Conservation (phyloP, 2,113 vertebrate genomes). For the Anas platyrhynchos region DNA sequence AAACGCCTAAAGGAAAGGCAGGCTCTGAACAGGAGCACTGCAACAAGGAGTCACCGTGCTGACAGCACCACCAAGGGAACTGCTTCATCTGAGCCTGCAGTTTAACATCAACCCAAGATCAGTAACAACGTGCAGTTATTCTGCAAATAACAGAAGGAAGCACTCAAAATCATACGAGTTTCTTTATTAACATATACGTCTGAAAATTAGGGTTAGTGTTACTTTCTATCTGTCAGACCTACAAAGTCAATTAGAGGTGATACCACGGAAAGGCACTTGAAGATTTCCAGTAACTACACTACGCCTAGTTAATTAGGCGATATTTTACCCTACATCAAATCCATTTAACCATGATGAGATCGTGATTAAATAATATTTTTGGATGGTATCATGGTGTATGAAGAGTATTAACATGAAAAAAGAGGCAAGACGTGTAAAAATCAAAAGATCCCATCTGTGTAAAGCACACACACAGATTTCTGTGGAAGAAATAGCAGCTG, state of each 20-base stretch:
- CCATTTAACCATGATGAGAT: neutral
- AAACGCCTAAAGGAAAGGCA: neutral
- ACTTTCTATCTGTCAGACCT: neutral
- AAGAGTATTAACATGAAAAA: neutral
- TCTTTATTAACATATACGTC: neutral
- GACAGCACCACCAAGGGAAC: neutral
- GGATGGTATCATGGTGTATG: neutral
- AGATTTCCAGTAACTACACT: neutral
- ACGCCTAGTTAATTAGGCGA: neutral
- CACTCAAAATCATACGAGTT: neutral
- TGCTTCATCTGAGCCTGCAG: neutral
- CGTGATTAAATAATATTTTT: neutral
- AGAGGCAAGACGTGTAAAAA: neutral
- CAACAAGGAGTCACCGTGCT: rapidly evolving
- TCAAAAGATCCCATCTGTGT: neutral
- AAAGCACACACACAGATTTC: neutral
- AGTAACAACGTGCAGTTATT: neutral
- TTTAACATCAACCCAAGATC: neutral
- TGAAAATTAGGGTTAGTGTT: neutral
- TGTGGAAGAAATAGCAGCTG: neutral
- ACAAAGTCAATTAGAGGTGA: neutral
- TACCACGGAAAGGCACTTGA: neutral
- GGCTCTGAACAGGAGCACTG: neutral
- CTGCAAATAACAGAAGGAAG: neutral
- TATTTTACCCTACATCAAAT: neutral